A percentile compares a stretch with the other conserved stretches of the same genome.
phyloP scores from a whole-genome alignment of 2,888 invertebrate genomes.

The Pristionchus fissidentatus region DNA sequence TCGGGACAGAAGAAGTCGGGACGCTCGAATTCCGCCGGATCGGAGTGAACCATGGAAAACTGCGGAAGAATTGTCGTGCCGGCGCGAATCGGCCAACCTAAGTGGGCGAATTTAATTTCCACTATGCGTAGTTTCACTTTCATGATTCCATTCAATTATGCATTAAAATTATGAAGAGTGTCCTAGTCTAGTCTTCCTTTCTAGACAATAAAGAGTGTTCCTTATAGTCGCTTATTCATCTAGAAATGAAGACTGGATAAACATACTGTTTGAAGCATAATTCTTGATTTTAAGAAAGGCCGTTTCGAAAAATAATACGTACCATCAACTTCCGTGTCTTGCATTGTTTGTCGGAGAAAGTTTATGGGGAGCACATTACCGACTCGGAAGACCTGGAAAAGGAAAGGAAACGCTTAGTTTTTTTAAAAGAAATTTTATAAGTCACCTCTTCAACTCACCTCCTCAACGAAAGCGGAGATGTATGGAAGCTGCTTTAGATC shows the following conservation, averaged over 20 bases:
- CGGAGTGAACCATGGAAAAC: not conserved
- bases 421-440: not conserved
- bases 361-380: not conserved
- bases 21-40: not conserved
- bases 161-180: no score
- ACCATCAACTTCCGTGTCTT: not conserved
- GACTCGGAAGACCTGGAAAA: not conserved
- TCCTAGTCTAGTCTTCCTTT: no score
- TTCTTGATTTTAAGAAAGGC: no score
- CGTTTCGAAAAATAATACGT: not conserved
- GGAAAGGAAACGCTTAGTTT: not conserved
- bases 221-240: no score
- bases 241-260: no score
- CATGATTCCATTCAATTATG: no score
- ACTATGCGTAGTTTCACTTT: no score
- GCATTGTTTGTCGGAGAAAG: not conserved
- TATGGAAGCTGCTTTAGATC: not conserved
- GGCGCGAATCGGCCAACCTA: not conserved
- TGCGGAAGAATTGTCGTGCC: not conserved
- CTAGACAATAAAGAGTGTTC: not conserved
- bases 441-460: not conserved
- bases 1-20: constrained; percentile 5
- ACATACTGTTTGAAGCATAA: no score
- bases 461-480: not conserved
- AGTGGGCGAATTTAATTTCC: no score